Conservation (phyloP, 2,888 invertebrate genomes). For the Eucriotettix oculatus region DNA sequence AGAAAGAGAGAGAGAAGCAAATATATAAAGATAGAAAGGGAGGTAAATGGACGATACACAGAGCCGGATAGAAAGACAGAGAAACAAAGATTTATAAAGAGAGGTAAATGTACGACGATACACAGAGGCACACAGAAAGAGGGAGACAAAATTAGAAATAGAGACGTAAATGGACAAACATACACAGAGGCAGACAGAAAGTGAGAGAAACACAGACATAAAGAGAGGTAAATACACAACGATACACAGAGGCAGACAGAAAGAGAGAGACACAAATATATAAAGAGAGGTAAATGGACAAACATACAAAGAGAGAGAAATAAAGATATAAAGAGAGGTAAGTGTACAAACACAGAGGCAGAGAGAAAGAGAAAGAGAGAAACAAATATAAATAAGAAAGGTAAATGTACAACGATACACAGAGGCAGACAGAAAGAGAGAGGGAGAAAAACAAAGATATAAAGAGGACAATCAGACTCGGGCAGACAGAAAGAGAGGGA, state of each 20-base stretch:
- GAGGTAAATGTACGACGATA: not conserved
- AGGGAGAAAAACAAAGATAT: not conserved
- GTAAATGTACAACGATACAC: no score
- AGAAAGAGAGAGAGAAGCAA: not conserved
- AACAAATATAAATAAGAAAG: no score
- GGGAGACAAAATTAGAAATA: not conserved
- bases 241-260: not conserved
- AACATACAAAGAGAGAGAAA: not conserved
- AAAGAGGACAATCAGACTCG: not conserved
- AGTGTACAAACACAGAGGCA: not conserved
- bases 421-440: not conserved
- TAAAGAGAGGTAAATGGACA: not conserved
- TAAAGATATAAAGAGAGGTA: not conserved
- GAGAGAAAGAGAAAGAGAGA: not conserved
- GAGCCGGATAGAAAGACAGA: not conserved
- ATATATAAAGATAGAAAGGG: not conserved
- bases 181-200: not conserved
- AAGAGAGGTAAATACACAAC: not conserved
- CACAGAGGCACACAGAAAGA: not conserved
- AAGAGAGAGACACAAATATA: not conserved
- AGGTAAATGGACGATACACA: not conserved
- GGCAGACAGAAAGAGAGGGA: not conserved
- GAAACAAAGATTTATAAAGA: conserved; percentile 3
- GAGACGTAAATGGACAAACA: no score
- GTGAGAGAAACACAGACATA: not conserved